Evolutionary conservation across 1,140 invertebrate species (phyloP), one percentile per base, ranked within the genome.

Genomic region (Triops longicaudatus): DNA sequence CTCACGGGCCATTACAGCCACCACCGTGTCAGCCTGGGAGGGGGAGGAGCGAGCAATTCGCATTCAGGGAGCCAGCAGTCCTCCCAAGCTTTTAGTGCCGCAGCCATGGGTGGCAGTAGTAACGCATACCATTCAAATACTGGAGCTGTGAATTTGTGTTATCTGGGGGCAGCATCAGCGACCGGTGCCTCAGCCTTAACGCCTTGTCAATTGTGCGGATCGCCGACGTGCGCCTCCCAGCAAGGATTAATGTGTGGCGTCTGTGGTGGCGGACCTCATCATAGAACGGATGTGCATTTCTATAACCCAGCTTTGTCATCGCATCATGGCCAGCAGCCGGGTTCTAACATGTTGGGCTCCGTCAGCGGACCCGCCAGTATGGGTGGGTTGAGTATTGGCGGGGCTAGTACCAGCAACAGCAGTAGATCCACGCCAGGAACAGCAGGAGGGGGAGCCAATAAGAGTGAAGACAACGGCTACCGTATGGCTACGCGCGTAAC

Each of bases 201-300:
- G 50, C 50, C 50, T 63, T 63, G 50, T 63, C 50, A 63, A 22
- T 63, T 63, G 50, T 63, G 50, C 50, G 50, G 50, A 63, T 63
- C 50, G 50, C 50, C 50, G 50, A 63, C 50, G 50, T 63, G 50
- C 50, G 50, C 50, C 50, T 63, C 50, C 50, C 14, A 63, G n/a
- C 50, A 63, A 14, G 50, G 50, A 63, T 63, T 63, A 63, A 63
- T 63, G 50, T 63, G 50, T 63, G 50, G 50, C 50, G 50, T 63
- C 50, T 63, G 50, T 22, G 50, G 50, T 22, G 50, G 50, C 17
- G 50, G 50, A 22, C 50, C 50, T 63, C 50, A 63, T 63, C 50
- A 63, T 22, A 17, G 50, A 63, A 63, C 50, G 50, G 50, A 63
- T 63, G 50, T 63, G 50, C 50, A 63, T 63, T 63, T 63, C 50